Evolutionary conservation across 2,888 invertebrate species (phyloP), one percentile per base, ranked within the genome.

Genomic region (Cataglyphis rosenhaueri): DNA sequence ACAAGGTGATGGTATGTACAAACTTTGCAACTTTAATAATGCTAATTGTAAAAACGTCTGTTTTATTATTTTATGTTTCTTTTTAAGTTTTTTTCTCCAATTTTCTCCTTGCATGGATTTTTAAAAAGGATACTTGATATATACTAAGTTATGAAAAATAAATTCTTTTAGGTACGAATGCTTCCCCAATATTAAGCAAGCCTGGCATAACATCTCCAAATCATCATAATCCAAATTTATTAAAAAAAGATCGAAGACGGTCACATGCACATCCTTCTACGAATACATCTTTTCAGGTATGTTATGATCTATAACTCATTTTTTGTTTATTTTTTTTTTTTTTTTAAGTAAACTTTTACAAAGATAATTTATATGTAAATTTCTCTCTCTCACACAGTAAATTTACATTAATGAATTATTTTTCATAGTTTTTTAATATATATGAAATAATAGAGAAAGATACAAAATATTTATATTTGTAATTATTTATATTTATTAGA

Each of bases 271-370:
- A 96, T 89, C 95, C 96, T 74, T 94, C 95, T 76, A 95, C 95
- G 91, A 96, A 95, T 91, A 95, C 96, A 88, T 95, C 95, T 83
- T 96, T 95, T 94, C 95, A 95, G 88, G 96, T 96, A 94, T 93
- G 94, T 93, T 71, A 66, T 6, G 41, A 52, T 59, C 21, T 38
- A 52, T 8, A 52, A n/a, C 6, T n/a, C 32, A 25, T 41, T 70
- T 57, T 64, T 38, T 75, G 6, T 48, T 44, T 15, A 44, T 44
- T 38, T 41, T 3, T 41, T 41, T 41, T 41, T 41, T 9, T 41
- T 41, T 41, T 41, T 41, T 12, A 3, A 52, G 8, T 65, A 1
- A 65, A 41, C 12, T 44, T 61, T 62, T 15, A 25, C 21, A 38
- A 52, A 70, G 25, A 15, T 21, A 35, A 35, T 35, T 35, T 35